A percentile compares a stretch with the other conserved stretches of the same genome.
Evolutionary conservation across 1,140 invertebrate genomes (phyloP).

Genomic region (Chrysoperla carnea): DNA sequence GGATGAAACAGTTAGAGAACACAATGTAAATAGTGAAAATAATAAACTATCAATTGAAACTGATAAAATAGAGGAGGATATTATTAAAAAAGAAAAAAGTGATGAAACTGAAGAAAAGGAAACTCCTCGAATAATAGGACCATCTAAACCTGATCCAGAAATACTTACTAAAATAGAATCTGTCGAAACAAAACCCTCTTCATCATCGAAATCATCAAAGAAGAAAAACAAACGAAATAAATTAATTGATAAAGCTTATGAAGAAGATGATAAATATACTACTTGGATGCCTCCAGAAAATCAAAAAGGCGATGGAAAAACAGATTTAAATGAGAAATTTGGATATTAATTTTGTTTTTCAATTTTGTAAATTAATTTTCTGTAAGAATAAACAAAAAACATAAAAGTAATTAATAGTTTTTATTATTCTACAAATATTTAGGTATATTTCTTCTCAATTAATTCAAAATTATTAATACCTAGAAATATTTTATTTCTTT

Average conservation of each 20-base stretch:
- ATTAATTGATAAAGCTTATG: slow-evolving; percentile 4
- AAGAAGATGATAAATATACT: slow-evolving; percentile 38
- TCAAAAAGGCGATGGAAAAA: slow-evolving; percentile 65
- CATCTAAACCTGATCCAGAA: slow-evolving; percentile 1
- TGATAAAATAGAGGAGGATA: not conserved
- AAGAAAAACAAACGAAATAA: slow-evolving; percentile 21
- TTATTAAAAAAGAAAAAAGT: slow-evolving; percentile 6
- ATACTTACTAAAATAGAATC: slow-evolving; percentile 10
- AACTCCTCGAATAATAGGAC: slow-evolving; percentile 9
- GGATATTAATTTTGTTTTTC: slow-evolving; percentile 40
- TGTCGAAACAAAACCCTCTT: slow-evolving; percentile 7
- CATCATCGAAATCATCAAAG: slow-evolving; percentile 16
- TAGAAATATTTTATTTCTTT: too few relatives aligned
- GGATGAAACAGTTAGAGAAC: slow-evolving; percentile 5
- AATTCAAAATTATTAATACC: too few relatives aligned
- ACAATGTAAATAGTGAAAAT: not conserved
- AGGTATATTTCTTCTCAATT: too few relatives aligned
- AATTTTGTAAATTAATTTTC: too few relatives aligned
- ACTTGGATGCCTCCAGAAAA: slow-evolving; percentile 58
- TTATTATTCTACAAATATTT: too few relatives aligned
- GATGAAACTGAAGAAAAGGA: slow-evolving; percentile 14
- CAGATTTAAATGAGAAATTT: slow-evolving; percentile 63
- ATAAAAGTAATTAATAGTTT: too few relatives aligned
- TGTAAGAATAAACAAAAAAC: too few relatives aligned
- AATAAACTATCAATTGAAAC: too few relatives aligned